phyloP scores from a whole-genome alignment of 2,888 invertebrate genomes.

The Mythimna pallens region DNA sequence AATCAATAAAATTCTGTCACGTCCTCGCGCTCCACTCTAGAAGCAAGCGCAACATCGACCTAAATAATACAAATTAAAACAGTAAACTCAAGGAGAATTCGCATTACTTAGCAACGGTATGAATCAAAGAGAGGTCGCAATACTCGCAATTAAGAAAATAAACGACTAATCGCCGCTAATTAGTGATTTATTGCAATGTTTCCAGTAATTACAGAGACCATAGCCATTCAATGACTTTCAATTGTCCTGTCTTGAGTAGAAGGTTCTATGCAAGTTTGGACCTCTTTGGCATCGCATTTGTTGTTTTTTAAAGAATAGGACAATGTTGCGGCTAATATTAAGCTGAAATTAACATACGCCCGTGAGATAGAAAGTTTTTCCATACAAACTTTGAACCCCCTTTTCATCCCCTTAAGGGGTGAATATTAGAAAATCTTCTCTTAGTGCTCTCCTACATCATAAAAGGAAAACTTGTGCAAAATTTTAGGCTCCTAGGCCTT shows the following conservation, averaged over 20 bases:
- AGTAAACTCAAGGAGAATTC: constrained; percentile 32
- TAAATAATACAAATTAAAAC: constrained; percentile 33
- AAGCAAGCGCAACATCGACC: background rate
- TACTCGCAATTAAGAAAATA: constrained; percentile 68
- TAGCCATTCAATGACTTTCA: constrained; percentile 27
- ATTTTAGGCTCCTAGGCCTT: too few relatives aligned
- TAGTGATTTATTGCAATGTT: constrained; percentile 58
- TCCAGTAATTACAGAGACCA: constrained; percentile 27
- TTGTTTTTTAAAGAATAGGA: background rate
- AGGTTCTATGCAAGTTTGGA: constrained; percentile 15
- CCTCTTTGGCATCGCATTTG: constrained; percentile 1
- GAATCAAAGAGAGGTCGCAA: constrained; percentile 60
- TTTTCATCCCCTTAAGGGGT: too few relatives aligned
- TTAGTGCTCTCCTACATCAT: too few relatives aligned
- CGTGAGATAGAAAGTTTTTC: too few relatives aligned
- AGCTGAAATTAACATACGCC: too few relatives aligned
- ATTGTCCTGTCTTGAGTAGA: constrained; percentile 38
- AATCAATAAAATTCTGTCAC: too few relatives aligned
- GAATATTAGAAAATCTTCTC: too few relatives aligned
- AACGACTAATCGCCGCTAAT: constrained; percentile 67
- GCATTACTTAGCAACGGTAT: constrained; percentile 41
- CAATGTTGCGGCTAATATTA: background rate
- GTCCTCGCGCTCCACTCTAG: too few relatives aligned
- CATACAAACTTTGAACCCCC: too few relatives aligned
- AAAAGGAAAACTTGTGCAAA: too few relatives aligned